phyloP scores from a whole-genome alignment of 2,888 invertebrate genomes.

The Dascillus cervinus region DNA sequence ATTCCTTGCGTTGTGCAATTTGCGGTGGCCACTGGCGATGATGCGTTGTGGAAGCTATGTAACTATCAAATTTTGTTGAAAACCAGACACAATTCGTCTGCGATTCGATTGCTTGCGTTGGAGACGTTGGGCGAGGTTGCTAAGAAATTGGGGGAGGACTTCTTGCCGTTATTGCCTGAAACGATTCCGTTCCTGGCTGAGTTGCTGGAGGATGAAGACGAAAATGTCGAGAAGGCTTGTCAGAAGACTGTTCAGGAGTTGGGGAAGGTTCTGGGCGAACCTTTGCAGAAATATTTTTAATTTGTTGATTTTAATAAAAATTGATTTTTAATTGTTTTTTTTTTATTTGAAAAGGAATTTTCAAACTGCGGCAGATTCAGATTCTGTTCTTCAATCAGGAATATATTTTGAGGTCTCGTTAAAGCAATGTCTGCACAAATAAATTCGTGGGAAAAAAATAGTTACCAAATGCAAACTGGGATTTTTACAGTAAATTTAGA shows the following conservation, averaged over 20 bases:
- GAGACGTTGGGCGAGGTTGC: conserved; percentile 71
- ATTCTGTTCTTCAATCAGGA: no score
- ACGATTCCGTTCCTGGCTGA: conserved; percentile 92
- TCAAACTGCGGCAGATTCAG: no score
- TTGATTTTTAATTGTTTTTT: no score
- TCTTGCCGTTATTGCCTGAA: conserved; percentile 81
- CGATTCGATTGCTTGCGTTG: conserved; percentile 66
- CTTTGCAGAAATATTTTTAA: conserved; percentile 81
- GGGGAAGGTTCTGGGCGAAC: conserved; percentile 82
- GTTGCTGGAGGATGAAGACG: conserved; percentile 82
- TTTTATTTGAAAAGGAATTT: no score
- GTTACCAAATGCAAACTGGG: no score
- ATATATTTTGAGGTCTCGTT: no score
- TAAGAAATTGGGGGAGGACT: conserved; percentile 79
- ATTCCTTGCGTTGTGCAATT: conserved; percentile 78
- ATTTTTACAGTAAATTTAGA: no score
- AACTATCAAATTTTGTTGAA: conserved; percentile 87
- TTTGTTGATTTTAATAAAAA: no score
- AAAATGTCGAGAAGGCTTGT: conserved; percentile 70
- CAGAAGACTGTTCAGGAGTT: conserved; percentile 75
- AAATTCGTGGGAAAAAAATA: no score
- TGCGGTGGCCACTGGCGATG: conserved; percentile 74
- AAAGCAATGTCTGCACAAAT: no score
- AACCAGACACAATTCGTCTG: conserved; percentile 67
- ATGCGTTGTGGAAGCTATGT: conserved; percentile 81